Percentiles rank a stretch among this genome's conserved stretches.
Evolutionary conservation across 2,113 vertebrate species (phyloP).

Genomic region (Laterallus jamaicensis): DNA sequence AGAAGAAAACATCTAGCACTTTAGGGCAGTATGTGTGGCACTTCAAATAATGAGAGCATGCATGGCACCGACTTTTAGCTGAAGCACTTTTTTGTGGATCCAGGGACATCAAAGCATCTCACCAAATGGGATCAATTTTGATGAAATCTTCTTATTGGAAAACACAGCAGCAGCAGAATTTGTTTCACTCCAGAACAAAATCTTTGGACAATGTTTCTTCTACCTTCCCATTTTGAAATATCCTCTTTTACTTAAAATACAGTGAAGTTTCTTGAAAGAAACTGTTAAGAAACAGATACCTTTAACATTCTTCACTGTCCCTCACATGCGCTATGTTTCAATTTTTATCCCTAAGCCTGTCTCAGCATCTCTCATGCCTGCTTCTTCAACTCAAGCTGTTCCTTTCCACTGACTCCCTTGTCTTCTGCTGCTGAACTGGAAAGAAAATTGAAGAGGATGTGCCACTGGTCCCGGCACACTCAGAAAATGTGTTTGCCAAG

Average conservation of each 20-base stretch:
- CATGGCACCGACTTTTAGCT: background rate
- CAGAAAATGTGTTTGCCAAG: background rate
- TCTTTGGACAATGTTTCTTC: background rate
- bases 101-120: background rate
- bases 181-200: background rate
- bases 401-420: background rate
- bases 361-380: background rate
- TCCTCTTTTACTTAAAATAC: background rate
- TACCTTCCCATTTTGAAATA: background rate
- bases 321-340: background rate
- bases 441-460: background rate
- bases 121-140: conserved; percentile 1
- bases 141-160: background rate
- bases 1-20: background rate
- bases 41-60: background rate
- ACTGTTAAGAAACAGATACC: background rate
- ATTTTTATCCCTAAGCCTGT: background rate
- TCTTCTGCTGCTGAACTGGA: background rate
- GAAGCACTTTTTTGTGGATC: background rate
- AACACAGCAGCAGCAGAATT: background rate
- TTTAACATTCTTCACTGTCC: background rate
- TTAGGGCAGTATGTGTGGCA: background rate
- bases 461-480: background rate
- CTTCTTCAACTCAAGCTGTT: background rate
- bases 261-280: background rate